These are phyloP conservation scores for Saturnia japonica DNA, from an alignment of 2,888 invertebrate genomes.

Conservation along the genomic window DNA sequence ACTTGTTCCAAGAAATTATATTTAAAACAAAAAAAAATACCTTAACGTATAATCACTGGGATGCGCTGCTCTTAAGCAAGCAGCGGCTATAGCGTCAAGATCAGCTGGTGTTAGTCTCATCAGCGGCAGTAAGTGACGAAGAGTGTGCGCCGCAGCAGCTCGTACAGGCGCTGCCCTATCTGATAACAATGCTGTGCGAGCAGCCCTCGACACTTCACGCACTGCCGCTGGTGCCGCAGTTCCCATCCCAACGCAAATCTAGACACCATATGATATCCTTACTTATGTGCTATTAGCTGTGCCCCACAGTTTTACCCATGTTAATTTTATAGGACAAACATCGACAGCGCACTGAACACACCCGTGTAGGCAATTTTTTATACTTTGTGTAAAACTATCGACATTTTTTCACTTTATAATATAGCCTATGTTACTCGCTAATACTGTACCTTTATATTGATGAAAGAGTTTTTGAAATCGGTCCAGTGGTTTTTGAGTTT, in stretches of 20 bases:
- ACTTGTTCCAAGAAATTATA: no score
- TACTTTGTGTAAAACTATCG: no score
- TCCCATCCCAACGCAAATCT: constrained; percentile 96
- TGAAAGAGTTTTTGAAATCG: no score
- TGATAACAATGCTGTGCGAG: constrained; percentile 89
- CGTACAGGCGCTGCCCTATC: constrained; percentile 97
- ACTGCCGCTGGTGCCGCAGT: constrained; percentile 89
- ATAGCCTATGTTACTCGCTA: no score
- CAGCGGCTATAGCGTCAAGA: constrained; percentile 93
- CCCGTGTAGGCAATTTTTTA: no score
- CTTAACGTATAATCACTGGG: constrained; percentile 67
- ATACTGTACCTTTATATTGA: no score
- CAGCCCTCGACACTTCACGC: constrained; percentile 95
- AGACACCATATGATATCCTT: constrained; percentile 16
- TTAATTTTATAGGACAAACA: no score
- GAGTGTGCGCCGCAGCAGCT: constrained; percentile 95
- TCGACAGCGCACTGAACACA: no score
- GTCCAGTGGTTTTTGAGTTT: no score
- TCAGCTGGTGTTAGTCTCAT: constrained; percentile 93
- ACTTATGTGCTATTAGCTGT: no score
- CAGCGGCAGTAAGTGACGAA: constrained; percentile 93
- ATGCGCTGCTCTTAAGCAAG: constrained; percentile 91
- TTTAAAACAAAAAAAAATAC: constrained; percentile 34
- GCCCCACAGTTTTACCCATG: no score
- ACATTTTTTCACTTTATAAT: no score